A percentile compares a stretch with the other conserved stretches of the same genome.
Conservation (phyloP, 2,888 invertebrate species). For the Eupithecia vulgata region DNA sequence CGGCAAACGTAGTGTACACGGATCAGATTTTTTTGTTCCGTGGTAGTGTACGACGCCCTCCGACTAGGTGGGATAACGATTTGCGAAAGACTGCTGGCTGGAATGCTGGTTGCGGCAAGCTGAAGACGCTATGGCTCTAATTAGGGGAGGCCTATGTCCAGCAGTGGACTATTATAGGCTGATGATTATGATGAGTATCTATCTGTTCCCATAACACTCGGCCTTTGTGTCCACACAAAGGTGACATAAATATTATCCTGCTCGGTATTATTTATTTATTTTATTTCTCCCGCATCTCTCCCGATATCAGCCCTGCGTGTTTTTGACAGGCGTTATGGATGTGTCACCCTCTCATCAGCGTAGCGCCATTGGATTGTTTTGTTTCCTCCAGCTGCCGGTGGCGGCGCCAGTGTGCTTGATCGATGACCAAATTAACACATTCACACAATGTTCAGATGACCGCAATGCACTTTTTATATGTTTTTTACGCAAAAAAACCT, state of each 20-base stretch:
- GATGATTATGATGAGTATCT: no score
- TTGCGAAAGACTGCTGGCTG: no score
- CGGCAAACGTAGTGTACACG: no score
- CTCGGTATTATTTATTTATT: not conserved
- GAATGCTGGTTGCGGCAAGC: no score
- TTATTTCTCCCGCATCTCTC: not conserved
- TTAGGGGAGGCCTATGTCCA: no score
- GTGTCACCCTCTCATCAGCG: constrained; percentile 3
- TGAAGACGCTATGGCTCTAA: no score
- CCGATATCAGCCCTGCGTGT: not conserved
- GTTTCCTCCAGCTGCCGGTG: not conserved
- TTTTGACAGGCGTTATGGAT: constrained; percentile 1
- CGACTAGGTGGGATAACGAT: no score
- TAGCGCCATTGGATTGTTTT: not conserved
- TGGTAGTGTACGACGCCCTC: no score
- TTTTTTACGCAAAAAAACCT: not conserved
- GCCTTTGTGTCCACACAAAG: no score
- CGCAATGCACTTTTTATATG: not conserved
- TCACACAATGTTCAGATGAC: not conserved
- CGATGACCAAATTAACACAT: not conserved
- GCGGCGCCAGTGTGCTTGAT: not conserved
- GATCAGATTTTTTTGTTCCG: no score
- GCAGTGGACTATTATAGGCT: no score
- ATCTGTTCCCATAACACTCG: no score
- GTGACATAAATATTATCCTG: not conserved